Evolutionary conservation across 1,140 invertebrate genomes (phyloP), one percentile per base, ranked within the genome.

Genomic region (Calliphora vicina): DNA sequence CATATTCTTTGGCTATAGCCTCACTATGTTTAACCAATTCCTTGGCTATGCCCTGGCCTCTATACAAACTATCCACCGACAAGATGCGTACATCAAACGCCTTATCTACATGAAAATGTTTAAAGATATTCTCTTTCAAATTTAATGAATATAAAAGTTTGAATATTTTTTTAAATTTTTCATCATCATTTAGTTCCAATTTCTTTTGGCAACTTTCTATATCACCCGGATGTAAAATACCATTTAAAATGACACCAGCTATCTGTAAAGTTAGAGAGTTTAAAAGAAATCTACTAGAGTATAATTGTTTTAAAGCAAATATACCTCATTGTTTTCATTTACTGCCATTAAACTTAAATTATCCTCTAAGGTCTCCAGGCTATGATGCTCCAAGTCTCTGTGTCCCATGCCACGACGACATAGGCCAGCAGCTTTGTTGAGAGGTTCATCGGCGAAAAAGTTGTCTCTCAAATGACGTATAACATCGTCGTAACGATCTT

Each of bases 21-120:
- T 95, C 92, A 86, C 94, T 94, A 23, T 92, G 92, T 9, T 90
- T 90, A 87, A 96, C 93, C 10, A 97, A 91, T 84, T 94, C 92
- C 84, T 94, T 94, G 1, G 95, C 95, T 67, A 96, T 91, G 13
- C 95, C 95, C 85, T 91, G 92, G 0, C 95, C 95, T 10, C 96
- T 92, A 83, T 93, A 95, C 71, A 91, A 89, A 26, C 93, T 91
- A 82, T 95, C 94, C 8, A 96, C 95, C 29, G 95, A 95, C 12
- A 97, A 93, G 84, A 97, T 96, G 73, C 95, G 92, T 84, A 95
- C 94, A 88, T 97, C 96, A 85, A 97, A 95, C n/a, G 96, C 93
- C 82, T 93, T 92, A 42, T 95, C 93, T 5, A 96, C 94, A 73
- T 92, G 88, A 89, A 94, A 95, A 78, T 92, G 93, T 2, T 85